A percentile compares a stretch with the other conserved stretches of the same genome.
Conservation (phyloP, 2,888 invertebrate genomes). For the Agrochola lychnidis region DNA sequence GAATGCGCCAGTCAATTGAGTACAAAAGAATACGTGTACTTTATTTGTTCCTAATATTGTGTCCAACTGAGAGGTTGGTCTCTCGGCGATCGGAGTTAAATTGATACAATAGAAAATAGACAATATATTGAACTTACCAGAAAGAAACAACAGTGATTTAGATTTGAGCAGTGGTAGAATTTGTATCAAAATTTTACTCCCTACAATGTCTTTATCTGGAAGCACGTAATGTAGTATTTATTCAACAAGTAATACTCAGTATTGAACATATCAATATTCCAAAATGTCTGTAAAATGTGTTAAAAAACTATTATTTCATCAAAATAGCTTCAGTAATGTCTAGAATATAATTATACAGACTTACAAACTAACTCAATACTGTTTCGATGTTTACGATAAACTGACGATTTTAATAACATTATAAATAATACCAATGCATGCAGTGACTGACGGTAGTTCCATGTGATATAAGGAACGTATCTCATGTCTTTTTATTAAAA, state of each 20-base stretch:
- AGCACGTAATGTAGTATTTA: conserved; percentile 64
- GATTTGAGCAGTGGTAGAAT: conserved; percentile 50
- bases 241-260: conserved; percentile 38
- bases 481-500: conserved; percentile 33
- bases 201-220: conserved; percentile 67
- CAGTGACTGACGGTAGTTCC: conserved; percentile 27
- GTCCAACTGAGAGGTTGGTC: too few relatives aligned
- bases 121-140: not conserved
- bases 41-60: too few relatives aligned
- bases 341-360: conserved; percentile 21
- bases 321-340: conserved; percentile 21
- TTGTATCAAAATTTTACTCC: conserved; percentile 45
- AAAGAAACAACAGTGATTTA: not conserved
- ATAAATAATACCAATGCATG: conserved; percentile 15
- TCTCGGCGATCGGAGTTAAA: not conserved
- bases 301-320: conserved; percentile 5
- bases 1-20: too few relatives aligned
- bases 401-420: conserved; percentile 21
- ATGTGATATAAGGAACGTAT: conserved; percentile 24
- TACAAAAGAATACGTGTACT: too few relatives aligned
- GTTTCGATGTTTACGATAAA: conserved; percentile 30
- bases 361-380: conserved; percentile 54
- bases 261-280: conserved; percentile 31
- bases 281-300: conserved; percentile 11
- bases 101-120: not conserved